phyloP scores from a whole-genome alignment of 2,888 invertebrate species.

The Coenonympha glycerion region DNA sequence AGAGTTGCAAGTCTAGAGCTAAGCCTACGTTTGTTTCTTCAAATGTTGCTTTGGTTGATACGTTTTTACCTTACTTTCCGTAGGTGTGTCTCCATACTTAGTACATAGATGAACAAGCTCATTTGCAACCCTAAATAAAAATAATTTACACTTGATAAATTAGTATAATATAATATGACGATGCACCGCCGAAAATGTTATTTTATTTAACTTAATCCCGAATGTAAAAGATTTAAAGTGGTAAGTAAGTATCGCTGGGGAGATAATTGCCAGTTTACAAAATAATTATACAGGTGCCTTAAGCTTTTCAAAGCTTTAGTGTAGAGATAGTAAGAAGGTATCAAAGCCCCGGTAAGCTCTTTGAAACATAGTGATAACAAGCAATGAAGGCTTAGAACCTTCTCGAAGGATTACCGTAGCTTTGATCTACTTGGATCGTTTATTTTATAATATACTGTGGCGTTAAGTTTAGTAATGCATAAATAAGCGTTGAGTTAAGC shows the following conservation, averaged over 20 bases:
- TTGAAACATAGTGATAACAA: constrained; percentile 8
- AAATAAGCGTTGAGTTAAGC: no score
- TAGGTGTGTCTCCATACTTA: no score
- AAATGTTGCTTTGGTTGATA: no score
- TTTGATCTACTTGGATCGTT: constrained; percentile 19
- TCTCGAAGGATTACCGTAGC: constrained; percentile 16
- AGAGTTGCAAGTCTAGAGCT: no score
- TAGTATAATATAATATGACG: no score
- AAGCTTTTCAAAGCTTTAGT: neutral
- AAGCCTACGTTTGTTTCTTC: no score
- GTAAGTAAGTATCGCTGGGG: neutral
- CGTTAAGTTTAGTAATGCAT: no score
- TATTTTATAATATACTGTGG: constrained; percentile 9
- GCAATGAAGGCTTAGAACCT: constrained; percentile 13
- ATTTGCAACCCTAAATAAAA: no score
- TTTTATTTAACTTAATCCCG: neutral
- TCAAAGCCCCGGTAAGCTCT: constrained; percentile 3
- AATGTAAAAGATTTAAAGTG: neutral
- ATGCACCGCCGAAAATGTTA: no score
- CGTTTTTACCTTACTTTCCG: no score
- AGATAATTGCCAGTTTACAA: neutral
- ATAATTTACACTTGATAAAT: no score
- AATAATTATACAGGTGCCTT: neutral
- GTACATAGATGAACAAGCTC: no score
- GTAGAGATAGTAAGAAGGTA: neutral